These are phyloP conservation scores for Ophion slaviceki DNA, from an alignment of 2,888 invertebrate genomes.

Conservation along the genomic window DNA sequence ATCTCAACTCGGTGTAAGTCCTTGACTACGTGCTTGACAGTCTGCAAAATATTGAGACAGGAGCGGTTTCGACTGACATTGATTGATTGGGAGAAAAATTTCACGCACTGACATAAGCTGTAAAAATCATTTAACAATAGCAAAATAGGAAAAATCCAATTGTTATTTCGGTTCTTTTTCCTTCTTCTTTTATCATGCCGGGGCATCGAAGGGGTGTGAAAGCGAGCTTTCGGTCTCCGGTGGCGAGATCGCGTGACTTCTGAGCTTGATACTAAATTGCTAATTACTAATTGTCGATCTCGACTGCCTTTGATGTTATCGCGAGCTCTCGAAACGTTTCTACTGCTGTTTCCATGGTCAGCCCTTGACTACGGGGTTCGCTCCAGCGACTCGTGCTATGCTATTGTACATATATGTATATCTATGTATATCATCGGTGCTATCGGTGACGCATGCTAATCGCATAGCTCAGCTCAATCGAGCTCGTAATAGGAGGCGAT, in stretches of 20 bases:
- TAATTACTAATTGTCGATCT: constrained; percentile 46
- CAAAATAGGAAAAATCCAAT: neutral
- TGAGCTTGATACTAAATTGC: constrained; percentile 34
- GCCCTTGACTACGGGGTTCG: constrained; percentile 16
- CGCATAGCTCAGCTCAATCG: constrained; percentile 80
- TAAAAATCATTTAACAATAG: neutral
- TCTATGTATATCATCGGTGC: constrained; percentile 28
- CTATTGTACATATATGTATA: neutral
- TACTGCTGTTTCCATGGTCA: constrained; percentile 18
- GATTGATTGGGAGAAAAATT: neutral
- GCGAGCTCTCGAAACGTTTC: constrained; percentile 31
- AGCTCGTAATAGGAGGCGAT: constrained; percentile 81
- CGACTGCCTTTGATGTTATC: constrained; percentile 41
- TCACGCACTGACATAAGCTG: neutral
- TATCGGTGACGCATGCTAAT: constrained; percentile 81
- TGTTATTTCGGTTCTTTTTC: neutral
- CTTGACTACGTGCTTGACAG: neutral
- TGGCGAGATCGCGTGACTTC: constrained; percentile 4
- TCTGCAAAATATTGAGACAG: too few species aligned
- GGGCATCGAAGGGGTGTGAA: neutral
- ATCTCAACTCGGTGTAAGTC: too few species aligned
- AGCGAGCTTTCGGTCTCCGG: neutral
- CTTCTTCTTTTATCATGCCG: neutral
- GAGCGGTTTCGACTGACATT: too few species aligned
- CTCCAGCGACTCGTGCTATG: constrained; percentile 17